Conservation (phyloP, 23 tunicate genomes). For the Corella eumyota region DNA sequence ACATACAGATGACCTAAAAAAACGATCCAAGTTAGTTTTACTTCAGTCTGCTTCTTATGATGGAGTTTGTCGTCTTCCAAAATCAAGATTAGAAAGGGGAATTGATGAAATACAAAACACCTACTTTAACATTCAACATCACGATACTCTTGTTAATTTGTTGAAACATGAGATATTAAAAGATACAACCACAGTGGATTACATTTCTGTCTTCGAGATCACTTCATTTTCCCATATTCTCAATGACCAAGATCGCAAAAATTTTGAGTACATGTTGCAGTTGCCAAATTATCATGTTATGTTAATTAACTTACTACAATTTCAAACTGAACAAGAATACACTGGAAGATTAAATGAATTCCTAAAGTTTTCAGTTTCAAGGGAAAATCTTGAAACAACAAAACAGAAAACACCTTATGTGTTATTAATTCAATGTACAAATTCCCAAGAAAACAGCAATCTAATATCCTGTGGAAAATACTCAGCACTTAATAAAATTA, state of each 20-base stretch:
- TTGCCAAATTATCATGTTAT: conserved; percentile 19
- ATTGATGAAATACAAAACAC: conserved; percentile 5
- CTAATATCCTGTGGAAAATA: conserved; percentile 63
- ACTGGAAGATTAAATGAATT: conserved; percentile 9
- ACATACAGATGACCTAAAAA: background rate
- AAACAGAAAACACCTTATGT: conserved; percentile 7
- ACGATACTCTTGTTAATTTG: conserved; percentile 20
- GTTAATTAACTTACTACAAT: conserved; percentile 61
- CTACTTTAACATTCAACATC: conserved; percentile 36
- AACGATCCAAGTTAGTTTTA: conserved; percentile 7
- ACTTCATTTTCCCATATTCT: conserved; percentile 48
- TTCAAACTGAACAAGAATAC: conserved; percentile 50
- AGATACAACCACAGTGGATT: background rate
- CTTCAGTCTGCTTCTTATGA: conserved; percentile 57
- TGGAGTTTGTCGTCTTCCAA: conserved; percentile 36
- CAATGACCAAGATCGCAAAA: conserved; percentile 35
- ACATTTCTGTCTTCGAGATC: conserved; percentile 23
- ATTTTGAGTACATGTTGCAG: conserved; percentile 14
- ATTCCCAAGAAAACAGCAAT: conserved; percentile 25
- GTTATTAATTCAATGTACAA: conserved; percentile 44
- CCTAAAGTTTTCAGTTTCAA: conserved; percentile 1
- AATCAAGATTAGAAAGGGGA: conserved; percentile 13
- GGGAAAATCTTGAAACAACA: background rate
- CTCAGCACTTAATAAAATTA: conserved; percentile 37
- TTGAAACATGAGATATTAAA: background rate